A percentile compares a stretch with the other conserved stretches of the same genome.
phyloP scores from a whole-genome alignment of 2,888 invertebrate genomes.

The Gryllus longicercus region DNA sequence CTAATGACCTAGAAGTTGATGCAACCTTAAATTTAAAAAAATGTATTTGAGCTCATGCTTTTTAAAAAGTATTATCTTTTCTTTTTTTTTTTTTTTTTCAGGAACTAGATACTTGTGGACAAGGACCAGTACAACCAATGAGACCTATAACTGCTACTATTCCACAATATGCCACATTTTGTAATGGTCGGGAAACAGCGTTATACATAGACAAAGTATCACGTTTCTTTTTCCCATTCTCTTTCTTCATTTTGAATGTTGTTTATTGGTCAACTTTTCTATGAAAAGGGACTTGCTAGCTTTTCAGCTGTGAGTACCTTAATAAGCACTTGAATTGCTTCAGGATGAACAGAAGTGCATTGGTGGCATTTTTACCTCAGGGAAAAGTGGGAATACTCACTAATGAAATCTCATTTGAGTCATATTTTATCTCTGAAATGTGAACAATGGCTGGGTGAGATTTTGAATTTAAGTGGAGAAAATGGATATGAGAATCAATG shows the following conservation, averaged over 20 bases:
- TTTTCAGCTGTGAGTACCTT: too few relatives aligned
- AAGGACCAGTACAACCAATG: conserved; percentile 49
- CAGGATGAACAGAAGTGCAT: background rate
- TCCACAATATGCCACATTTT: conserved; percentile 80
- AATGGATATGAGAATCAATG: too few relatives aligned
- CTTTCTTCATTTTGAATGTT: conserved; percentile 84
- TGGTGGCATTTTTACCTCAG: background rate
- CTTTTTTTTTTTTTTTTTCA: conserved; percentile 43
- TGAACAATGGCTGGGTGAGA: too few relatives aligned
- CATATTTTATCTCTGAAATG: too few relatives aligned
- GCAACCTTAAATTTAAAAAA: background rate
- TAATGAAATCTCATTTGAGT: background rate
- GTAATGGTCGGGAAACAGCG: conserved; percentile 65
- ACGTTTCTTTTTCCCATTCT: conserved; percentile 84
- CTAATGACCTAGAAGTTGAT: too few relatives aligned
- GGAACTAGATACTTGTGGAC: conserved; percentile 52
- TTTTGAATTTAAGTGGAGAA: too few relatives aligned
- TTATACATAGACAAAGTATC: conserved; percentile 84
- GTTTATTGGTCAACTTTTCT: conserved; percentile 87
- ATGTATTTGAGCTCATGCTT: background rate
- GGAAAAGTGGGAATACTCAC: background rate
- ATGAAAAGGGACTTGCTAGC: conserved; percentile 40
- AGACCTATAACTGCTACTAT: conserved; percentile 52
- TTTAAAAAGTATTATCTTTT: conserved; percentile 28
- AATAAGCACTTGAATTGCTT: too few relatives aligned